Evolutionary conservation across 2,888 invertebrate genomes (phyloP), one percentile per base, ranked within the genome.

Genomic region (Caenorhabditis panamensis): DNA sequence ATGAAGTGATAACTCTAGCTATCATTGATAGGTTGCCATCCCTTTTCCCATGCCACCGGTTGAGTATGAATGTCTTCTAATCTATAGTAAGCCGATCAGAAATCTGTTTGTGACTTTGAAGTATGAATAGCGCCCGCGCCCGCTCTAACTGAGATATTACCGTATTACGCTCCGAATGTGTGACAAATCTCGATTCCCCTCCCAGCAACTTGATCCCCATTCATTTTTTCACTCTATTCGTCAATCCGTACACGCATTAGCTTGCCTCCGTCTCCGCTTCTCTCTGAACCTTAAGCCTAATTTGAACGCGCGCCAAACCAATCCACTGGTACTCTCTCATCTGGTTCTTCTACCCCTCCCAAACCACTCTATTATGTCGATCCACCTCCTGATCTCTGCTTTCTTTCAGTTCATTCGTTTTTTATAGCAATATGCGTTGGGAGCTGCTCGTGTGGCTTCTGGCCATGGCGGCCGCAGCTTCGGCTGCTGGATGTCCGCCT

Each of bases 401-500:
- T 49, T 18, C 28, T 41, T 18, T 41, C 49, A 37, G 36, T 56
- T 49, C 36, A 41, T 53, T 51, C 53, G 28, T 36, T 31, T 59
- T 47, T 47, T 47, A 9, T 18, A 47, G 47, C 62, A 66, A n/a
- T 51, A 78, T 82, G 82, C 77, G 66, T 64, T 73, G 68, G 75
- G 58, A 47, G 76, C 53, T 69, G 20, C 56, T 72, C 44, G 47
- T 79, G 68, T 66, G 71, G 69, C 77, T 82, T 53, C 63, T 82
- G 9, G 56, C 68, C 63, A 51, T 66, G 56, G 51, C 72, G 31
- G 18, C 53, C 37, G 54, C 76, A 16, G 26, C 54, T n/a, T 28
- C 62, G 9, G 59, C 81, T 16, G 79, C 83, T 18, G 75, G 63
- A 47, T 88, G 88, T 56, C 88, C 89, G 26, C 69, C 85, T 9